These are phyloP conservation scores for Campoplex capitator DNA, from an alignment of 2,888 invertebrate species.

Conservation along the genomic window DNA sequence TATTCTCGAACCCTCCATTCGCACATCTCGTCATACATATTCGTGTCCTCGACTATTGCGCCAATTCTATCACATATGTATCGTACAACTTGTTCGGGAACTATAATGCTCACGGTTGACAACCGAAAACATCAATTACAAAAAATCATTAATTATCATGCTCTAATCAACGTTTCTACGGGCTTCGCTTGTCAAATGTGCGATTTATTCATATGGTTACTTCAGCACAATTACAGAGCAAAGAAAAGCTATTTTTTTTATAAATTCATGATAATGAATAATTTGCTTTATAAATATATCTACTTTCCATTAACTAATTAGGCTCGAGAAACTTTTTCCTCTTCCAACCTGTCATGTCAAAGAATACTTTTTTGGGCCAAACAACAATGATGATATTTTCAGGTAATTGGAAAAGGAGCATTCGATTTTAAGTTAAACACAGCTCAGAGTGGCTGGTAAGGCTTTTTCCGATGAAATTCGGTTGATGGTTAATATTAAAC, in stretches of 20 bases:
- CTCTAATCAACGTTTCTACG: not conserved
- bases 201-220: not conserved
- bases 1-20: constrained; percentile 30
- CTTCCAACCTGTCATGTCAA: not conserved
- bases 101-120: not conserved
- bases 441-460: not conserved
- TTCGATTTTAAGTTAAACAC: not conserved
- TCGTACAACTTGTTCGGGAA: constrained; percentile 15
- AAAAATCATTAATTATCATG: not conserved
- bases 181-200: not conserved
- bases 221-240: too few species aligned
- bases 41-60: constrained; percentile 37
- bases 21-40: constrained; percentile 43
- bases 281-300: not conserved
- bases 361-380: not conserved
- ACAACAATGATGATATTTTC: not conserved
- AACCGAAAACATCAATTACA: not conserved
- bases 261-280: not conserved
- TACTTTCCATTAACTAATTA: not conserved
- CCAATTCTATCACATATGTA: constrained; percentile 6
- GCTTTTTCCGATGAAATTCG: not conserved
- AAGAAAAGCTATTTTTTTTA: not conserved
- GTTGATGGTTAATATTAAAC: constrained; percentile 4
- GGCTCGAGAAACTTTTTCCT: not conserved
- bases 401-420: not conserved